Evolutionary conservation across 1,140 invertebrate genomes (phyloP).

Genomic region (Caenorhabditis brenneri): DNA sequence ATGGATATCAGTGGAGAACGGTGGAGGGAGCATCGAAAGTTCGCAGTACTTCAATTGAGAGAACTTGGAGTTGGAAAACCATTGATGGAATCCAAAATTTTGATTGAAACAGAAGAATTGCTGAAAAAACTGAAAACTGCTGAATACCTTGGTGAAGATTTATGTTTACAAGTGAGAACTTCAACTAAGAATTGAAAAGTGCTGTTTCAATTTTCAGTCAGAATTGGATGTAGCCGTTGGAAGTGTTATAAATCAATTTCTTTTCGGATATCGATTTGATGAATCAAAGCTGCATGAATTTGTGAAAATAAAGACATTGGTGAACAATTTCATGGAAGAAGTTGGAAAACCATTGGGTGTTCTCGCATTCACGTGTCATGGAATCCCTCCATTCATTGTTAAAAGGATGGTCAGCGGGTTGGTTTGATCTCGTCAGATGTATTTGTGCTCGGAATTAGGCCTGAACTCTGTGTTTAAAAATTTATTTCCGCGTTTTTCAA

Average conservation of each 20-base stretch:
- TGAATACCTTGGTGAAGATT: not conserved
- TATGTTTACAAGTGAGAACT: constrained; percentile 24
- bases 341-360: constrained; percentile 40
- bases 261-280: constrained; percentile 52
- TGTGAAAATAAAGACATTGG: constrained; percentile 23
- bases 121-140: constrained; percentile 41
- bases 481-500: not conserved
- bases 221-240: constrained; percentile 46
- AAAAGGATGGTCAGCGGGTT: not conserved
- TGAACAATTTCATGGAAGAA: constrained; percentile 40
- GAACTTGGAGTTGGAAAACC: constrained; percentile 79
- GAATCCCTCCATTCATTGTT: not conserved
- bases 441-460: no score
- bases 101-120: constrained; percentile 50
- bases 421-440: not conserved
- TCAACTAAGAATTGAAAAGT: not conserved
- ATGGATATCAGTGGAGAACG: constrained; percentile 85
- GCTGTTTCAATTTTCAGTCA: no score
- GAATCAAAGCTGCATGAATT: constrained; percentile 32
- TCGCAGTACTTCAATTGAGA: constrained; percentile 84
- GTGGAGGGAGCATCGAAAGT: constrained; percentile 88
- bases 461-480: no score
- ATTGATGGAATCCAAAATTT: constrained; percentile 53
- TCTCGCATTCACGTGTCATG: constrained; percentile 36
- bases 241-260: constrained; percentile 50